Evolutionary conservation across 2,888 invertebrate species (phyloP), one percentile per base, ranked within the genome.

Genomic region (Anticlea derivata): DNA sequence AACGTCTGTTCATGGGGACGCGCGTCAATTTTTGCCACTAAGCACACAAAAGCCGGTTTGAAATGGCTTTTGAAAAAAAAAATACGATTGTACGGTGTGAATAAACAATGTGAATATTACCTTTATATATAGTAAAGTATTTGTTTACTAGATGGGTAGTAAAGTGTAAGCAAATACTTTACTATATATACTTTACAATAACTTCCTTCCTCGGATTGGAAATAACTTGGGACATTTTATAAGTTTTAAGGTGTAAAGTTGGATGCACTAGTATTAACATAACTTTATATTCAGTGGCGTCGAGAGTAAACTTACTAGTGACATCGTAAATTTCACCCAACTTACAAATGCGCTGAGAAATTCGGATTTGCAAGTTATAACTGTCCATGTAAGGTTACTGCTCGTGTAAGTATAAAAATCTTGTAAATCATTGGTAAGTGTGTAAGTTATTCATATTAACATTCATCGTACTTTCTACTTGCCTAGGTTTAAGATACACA

Each of bases 221-320:
- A 75, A 78, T 79, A 81, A 83, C 73, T 82, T 74, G 54, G 61
- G 69, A 75, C 75, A 78, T 81, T 86, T 83, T 81, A 78, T 77
- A 83, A 84, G 78, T 83, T 84, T 81, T 81, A 83, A 83, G 80
- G 76, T 80, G 72, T 76, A 59, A 71, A 83, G 79, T 82, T 79
- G 68, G 70, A 70, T 81, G 80, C 79, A 80, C 75, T 75, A 67
- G 70, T 68, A 89, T 88, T 87, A 82, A 77, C 89, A 89, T 88
- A 89, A 86, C 82, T 88, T 84, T 84, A 82, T 78, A 88, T 88
- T 83, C 87, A 85, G 80, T 77, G 81, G 76, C 75, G 79, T 73
- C 70, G 78, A 75, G 76, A 79, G 73, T 74, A 80, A 86, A 75
- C 76, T 87, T 78, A 78, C 80, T 75, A 75, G 81, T 80, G 79